Conservation (phyloP, 1,140 invertebrate genomes). For the Hestina assimilis region DNA sequence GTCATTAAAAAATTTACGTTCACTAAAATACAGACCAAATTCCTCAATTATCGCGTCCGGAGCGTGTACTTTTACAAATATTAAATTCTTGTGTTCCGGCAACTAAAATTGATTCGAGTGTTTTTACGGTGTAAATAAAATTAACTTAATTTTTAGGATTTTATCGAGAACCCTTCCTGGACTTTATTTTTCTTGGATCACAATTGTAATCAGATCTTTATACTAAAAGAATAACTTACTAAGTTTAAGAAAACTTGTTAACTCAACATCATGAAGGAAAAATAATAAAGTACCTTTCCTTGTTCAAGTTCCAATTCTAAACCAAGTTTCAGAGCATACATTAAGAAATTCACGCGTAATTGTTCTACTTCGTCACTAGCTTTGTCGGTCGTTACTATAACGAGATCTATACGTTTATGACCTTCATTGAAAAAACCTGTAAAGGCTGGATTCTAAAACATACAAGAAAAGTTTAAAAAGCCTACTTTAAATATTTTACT, state of each 20-base stretch:
- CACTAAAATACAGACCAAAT: constrained; percentile 27
- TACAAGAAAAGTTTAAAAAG: too few species aligned
- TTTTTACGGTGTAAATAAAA: background rate
- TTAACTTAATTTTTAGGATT: background rate
- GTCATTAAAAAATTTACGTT: constrained; percentile 33
- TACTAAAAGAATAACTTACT: too few species aligned
- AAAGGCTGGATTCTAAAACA: background rate
- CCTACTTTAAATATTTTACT: too few species aligned
- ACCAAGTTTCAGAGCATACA: background rate
- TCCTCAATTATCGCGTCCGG: constrained; percentile 24
- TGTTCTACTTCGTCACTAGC: background rate
- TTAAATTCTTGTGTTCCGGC: constrained; percentile 22
- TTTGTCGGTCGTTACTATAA: constrained; percentile 1
- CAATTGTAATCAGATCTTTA: too few species aligned
- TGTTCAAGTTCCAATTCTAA: constrained; percentile 6
- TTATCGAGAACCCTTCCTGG: background rate
- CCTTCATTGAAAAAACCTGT: constrained; percentile 7
- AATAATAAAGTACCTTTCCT: background rate
- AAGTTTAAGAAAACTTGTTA: too few species aligned
- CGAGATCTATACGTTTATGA: constrained; percentile 7
- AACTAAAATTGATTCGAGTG: background rate
- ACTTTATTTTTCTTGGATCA: too few species aligned
- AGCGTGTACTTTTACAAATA: constrained; percentile 36
- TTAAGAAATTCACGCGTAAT: background rate
- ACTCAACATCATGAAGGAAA: background rate